Percentiles rank a stretch among this genome's conserved stretches.
Conservation (phyloP, 2,888 invertebrate species). For the Cantharis flavilabris region DNA sequence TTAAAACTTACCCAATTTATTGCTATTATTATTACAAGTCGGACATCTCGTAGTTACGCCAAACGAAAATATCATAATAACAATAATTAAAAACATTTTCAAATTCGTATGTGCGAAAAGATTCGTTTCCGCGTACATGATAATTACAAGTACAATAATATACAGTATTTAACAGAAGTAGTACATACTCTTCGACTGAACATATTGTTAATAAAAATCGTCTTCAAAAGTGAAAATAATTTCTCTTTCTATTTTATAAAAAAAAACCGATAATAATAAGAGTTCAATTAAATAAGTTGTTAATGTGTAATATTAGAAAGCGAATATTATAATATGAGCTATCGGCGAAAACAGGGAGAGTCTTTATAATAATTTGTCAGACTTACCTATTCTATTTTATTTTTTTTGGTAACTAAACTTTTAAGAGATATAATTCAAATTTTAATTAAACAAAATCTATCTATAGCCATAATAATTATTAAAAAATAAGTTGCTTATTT, state of each 20-base stretch:
- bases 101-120: neutral
- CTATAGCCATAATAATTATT: too few relatives aligned
- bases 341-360: neutral
- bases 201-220: neutral
- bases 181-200: neutral
- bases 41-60: neutral
- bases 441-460: neutral
- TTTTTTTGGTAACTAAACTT: too few relatives aligned
- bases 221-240: neutral
- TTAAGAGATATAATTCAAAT: too few relatives aligned
- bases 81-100: neutral
- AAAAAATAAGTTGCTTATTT: too few relatives aligned
- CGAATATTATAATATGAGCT: neutral
- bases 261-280: neutral
- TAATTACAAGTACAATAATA: too few relatives aligned
- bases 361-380: too few relatives aligned
- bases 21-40: neutral
- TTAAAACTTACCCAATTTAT: neutral
- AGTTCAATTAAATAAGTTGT: neutral
- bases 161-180: neutral
- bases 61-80: neutral
- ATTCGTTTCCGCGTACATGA: too few relatives aligned
- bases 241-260: neutral
- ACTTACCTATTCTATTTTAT: too few relatives aligned
- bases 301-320: neutral